Percentiles rank a stretch among this genome's conserved stretches.
Evolutionary conservation across 2,797 vertebrate genomes (phyloP).

Genomic region (Pristis pectinata): DNA sequence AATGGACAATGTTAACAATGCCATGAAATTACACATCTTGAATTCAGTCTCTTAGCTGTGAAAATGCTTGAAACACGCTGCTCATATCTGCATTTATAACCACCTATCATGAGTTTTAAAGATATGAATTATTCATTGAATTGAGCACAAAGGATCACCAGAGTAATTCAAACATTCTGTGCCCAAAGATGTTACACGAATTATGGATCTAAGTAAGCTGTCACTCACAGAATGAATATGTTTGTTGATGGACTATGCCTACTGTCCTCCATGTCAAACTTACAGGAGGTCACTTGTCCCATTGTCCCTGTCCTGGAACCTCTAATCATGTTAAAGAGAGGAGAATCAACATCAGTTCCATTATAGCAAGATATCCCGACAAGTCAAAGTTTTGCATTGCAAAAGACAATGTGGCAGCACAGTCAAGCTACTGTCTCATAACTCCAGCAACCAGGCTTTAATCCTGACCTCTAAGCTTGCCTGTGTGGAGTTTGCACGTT

Average conservation of each 20-base stretch:
- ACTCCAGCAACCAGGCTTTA: too few relatives aligned
- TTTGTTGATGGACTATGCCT: neutral
- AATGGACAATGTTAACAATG: slow-evolving; percentile 6
- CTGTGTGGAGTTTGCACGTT: too few relatives aligned
- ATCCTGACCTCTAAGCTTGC: too few relatives aligned
- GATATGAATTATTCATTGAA: neutral
- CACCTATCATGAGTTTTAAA: neutral
- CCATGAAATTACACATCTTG: slow-evolving; percentile 7
- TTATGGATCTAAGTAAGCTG: neutral
- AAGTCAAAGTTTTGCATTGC: too few relatives aligned
- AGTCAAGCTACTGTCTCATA: too few relatives aligned
- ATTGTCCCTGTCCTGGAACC: neutral
- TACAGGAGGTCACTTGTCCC: neutral
- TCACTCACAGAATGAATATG: neutral
- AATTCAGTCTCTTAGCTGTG: neutral
- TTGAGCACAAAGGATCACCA: neutral
- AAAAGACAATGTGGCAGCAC: too few relatives aligned
- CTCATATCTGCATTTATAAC: neutral
- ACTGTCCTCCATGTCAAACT: neutral
- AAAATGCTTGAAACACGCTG: neutral
- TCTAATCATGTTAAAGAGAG: neutral
- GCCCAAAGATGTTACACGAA: neutral
- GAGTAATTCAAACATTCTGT: neutral
- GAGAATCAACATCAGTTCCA: neutral
- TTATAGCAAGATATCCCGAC: neutral